Conservation (phyloP, 1,140 invertebrate genomes). For the Papilio xuthus region DNA sequence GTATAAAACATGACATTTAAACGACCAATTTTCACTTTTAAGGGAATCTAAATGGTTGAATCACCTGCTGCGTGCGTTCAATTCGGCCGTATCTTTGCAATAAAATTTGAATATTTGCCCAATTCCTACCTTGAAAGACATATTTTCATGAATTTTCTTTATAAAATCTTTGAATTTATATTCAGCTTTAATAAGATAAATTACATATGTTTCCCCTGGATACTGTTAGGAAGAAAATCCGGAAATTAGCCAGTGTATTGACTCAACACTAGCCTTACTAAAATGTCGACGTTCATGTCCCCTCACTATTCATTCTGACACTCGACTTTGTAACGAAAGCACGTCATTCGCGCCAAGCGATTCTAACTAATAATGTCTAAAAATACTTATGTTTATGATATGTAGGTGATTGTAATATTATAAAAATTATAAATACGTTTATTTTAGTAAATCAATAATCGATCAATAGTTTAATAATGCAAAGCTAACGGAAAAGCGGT, state of each 20-base stretch:
- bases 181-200: too few species aligned
- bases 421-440: background rate
- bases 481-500: slow-evolving; percentile 17
- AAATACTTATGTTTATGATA: too few species aligned
- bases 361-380: too few species aligned
- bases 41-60: background rate
- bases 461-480: background rate
- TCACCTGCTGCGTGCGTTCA: background rate
- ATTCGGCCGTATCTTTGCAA: background rate
- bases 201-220: too few species aligned
- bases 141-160: background rate
- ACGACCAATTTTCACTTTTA: background rate
- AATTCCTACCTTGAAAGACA: background rate
- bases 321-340: too few species aligned
- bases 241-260: too few species aligned
- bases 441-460: background rate
- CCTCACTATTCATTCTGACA: too few species aligned
- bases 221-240: too few species aligned
- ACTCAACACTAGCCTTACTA: too few species aligned
- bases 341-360: too few species aligned
- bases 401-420: background rate
- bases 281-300: too few species aligned
- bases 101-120: background rate
- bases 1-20: background rate
- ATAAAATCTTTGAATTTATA: background rate